Percentiles rank a stretch among this genome's conserved stretches.
Evolutionary conservation across 92 coral and sea anemone species (phyloP).

Genomic region (Muricea muricata): DNA sequence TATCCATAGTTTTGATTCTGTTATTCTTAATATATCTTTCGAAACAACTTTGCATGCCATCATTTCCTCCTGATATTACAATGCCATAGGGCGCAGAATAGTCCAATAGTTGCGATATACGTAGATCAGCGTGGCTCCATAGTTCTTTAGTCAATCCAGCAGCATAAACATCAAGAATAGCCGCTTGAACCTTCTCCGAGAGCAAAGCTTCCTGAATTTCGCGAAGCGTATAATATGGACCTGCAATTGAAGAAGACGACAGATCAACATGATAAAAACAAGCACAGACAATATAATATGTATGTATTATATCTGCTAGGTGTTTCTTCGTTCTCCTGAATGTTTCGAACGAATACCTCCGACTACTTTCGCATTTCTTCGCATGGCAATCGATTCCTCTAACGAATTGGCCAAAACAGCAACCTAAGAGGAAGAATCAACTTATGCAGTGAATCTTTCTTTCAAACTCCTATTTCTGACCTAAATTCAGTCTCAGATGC

Average conservation of each 20-base stretch:
- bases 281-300: too few relatives aligned
- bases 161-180: neutral
- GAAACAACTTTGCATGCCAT: neutral
- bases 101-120: constrained; percentile 1
- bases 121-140: constrained; percentile 17
- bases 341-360: constrained; percentile 1
- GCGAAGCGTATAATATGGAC: neutral
- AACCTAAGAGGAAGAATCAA: neutral
- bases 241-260: neutral
- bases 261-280: too few relatives aligned
- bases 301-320: too few relatives aligned
- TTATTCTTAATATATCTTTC: neutral
- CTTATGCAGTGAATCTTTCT: neutral
- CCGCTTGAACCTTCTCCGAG: neutral
- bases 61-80: neutral
- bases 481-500: too few relatives aligned
- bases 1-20: neutral
- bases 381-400: neutral
- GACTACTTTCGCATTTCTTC: neutral
- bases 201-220: constrained; percentile 9
- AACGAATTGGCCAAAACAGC: neutral
- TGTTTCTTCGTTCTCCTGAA: too few relatives aligned
- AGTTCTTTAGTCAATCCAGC: neutral
- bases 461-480: too few relatives aligned
- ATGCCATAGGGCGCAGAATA: constrained; percentile 10